These are phyloP conservation scores for Ypsolopha sequella DNA, from an alignment of 2,888 invertebrate genomes.

Conservation along the genomic window DNA sequence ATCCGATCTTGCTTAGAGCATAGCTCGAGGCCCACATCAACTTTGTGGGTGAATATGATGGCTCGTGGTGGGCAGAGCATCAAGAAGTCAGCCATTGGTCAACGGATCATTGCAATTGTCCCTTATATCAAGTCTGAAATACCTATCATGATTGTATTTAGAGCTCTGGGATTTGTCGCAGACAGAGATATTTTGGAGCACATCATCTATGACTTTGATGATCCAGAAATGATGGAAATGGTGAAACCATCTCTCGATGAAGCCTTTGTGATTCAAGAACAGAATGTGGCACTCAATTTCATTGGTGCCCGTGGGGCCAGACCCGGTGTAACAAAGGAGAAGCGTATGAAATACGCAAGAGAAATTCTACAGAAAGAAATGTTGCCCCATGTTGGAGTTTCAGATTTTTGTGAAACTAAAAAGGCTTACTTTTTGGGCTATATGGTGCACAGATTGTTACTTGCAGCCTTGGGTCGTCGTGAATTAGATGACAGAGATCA, in stretches of 20 bases:
- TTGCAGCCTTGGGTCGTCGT: constrained; percentile 95
- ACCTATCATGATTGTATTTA: constrained; percentile 99
- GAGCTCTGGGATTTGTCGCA: constrained; percentile 99
- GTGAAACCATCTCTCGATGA: constrained; percentile 99
- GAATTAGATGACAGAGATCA: constrained; percentile 99
- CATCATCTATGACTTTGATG: constrained; percentile 99
- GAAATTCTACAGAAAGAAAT: constrained; percentile 99
- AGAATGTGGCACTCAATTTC: constrained; percentile 98
- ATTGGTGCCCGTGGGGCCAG: constrained; percentile 97
- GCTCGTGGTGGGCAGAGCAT: constrained; percentile 98
- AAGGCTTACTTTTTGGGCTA: constrained; percentile 99
- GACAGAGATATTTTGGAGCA: constrained; percentile 99
- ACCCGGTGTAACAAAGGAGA: constrained; percentile 98
- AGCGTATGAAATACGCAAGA: constrained; percentile 98
- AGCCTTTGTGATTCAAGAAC: constrained; percentile 99
- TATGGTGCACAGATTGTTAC: constrained; percentile 97
- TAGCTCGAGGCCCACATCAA: constrained; percentile 95
- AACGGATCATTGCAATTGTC: constrained; percentile 96
- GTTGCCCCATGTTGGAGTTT: constrained; percentile 99
- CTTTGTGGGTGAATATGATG: constrained; percentile 99
- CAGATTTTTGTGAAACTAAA: constrained; percentile 99
- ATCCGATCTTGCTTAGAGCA: constrained; percentile 83
- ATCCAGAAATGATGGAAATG: constrained; percentile 99
- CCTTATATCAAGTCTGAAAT: constrained; percentile 99
- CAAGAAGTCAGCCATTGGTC: constrained; percentile 99